Conservation (phyloP, 1,140 invertebrate species). For the Ectropis grisescens region DNA sequence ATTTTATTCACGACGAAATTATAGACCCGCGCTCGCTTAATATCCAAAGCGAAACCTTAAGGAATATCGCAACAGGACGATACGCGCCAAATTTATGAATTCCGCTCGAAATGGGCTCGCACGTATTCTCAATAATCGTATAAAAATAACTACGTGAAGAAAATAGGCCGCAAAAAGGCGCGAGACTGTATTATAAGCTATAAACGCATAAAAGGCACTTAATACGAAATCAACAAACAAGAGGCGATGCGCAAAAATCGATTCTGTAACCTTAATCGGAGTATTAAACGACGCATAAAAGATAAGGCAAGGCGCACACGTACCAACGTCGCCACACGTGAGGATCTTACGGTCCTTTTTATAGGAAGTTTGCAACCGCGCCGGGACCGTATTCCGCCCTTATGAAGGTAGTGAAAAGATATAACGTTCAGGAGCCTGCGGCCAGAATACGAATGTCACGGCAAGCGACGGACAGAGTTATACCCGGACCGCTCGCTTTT, state of each 20-base stretch:
- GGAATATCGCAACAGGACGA: too few species aligned
- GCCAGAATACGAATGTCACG: constrained; percentile 19
- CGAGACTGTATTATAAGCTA: too few species aligned
- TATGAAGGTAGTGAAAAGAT: constrained; percentile 28
- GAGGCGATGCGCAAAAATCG: constrained; percentile 11
- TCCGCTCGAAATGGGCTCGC: too few species aligned
- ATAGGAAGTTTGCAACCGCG: constrained; percentile 24
- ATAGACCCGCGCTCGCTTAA: too few species aligned
- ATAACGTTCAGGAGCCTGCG: constrained; percentile 11
- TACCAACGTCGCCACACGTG: neutral
- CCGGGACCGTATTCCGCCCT: constrained; percentile 6
- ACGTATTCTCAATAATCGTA: too few species aligned
- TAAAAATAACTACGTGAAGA: too few species aligned
- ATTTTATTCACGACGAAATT: too few species aligned
- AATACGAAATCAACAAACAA: constrained; percentile 16
- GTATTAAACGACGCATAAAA: constrained; percentile 19
- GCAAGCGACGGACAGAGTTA: constrained; percentile 16
- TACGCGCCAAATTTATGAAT: too few species aligned
- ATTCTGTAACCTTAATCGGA: constrained; percentile 17
- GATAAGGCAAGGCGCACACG: constrained; percentile 7
- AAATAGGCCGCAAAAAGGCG: too few species aligned
- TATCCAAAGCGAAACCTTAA: too few species aligned
- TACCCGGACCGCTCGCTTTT: constrained; percentile 15
- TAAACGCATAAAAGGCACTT: too few species aligned
- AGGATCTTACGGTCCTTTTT: constrained; percentile 4